Percentiles rank a stretch among this genome's conserved stretches.
phyloP scores from a whole-genome alignment of 2,888 invertebrate species.

The Apodemia duryi region DNA sequence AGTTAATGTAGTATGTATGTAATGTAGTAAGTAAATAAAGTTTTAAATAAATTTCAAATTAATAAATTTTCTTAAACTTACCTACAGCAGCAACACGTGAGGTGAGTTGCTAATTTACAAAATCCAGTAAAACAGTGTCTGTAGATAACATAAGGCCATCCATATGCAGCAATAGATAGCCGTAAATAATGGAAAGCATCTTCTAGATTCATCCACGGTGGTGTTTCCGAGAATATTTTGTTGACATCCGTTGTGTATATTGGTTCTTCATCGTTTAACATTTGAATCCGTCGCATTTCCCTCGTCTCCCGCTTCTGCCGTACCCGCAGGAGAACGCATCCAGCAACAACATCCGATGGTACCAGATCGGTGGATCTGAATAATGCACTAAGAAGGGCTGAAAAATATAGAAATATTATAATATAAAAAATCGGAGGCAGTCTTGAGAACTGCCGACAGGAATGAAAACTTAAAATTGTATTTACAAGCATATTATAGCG shows the following conservation, averaged over 20 bases:
- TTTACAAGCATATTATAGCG: too few species aligned
- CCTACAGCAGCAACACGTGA: slow-evolving; percentile 88
- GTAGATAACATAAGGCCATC: slow-evolving; percentile 92
- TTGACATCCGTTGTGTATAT: slow-evolving; percentile 82
- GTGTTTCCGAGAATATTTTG: slow-evolving; percentile 82
- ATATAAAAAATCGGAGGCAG: neutral
- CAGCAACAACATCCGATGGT: slow-evolving; percentile 93
- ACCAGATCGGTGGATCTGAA: slow-evolving; percentile 93
- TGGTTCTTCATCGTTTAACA: slow-evolving; percentile 82
- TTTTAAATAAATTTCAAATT: neutral
- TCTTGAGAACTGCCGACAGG: too few species aligned
- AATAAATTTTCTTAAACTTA: slow-evolving; percentile 41
- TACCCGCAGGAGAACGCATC: slow-evolving; percentile 89
- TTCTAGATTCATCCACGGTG: slow-evolving; percentile 90
- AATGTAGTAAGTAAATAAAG: too few species aligned
- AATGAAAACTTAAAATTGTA: too few species aligned
- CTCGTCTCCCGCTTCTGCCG: slow-evolving; percentile 86
- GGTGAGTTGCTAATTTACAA: slow-evolving; percentile 83
- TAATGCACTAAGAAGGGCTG: slow-evolving; percentile 86
- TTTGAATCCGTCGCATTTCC: slow-evolving; percentile 83
- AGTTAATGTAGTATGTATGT: too few species aligned
- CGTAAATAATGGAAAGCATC: slow-evolving; percentile 88
- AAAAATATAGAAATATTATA: slow-evolving; percentile 35
- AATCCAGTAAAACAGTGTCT: slow-evolving; percentile 86
- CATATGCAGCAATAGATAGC: slow-evolving; percentile 90